phyloP scores from a whole-genome alignment of 2,113 vertebrate genomes.

The Anthoscopus minutus region DNA sequence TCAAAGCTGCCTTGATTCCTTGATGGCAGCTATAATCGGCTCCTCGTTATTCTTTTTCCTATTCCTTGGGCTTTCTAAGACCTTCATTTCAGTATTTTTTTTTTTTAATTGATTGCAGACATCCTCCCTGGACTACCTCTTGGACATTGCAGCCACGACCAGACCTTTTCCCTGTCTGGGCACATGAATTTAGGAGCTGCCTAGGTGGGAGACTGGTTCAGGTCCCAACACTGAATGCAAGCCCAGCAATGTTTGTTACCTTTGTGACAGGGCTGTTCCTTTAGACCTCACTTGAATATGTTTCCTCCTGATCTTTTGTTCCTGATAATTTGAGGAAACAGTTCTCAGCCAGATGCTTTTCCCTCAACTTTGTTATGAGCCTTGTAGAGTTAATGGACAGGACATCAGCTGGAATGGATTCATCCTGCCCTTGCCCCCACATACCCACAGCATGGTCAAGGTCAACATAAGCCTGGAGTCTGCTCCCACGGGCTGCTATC shows the following conservation, averaged over 20 bases:
- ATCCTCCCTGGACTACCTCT: background rate
- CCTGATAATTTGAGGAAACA: background rate
- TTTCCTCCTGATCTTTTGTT: background rate
- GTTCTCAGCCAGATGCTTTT: background rate
- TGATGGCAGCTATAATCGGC: background rate
- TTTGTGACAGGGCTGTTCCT: background rate
- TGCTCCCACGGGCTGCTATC: background rate
- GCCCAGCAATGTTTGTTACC: background rate
- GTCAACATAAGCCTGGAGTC: background rate
- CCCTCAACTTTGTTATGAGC: background rate
- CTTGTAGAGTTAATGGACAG: background rate
- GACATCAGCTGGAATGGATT: background rate
- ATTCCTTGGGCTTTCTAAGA: background rate
- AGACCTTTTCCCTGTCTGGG: background rate
- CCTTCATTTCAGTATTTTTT: background rate
- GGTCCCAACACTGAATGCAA: background rate
- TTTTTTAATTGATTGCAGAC: background rate
- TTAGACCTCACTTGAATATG: background rate
- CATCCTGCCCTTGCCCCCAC: background rate
- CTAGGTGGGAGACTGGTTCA: background rate
- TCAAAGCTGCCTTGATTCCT: conserved; percentile 11
- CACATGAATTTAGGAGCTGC: background rate
- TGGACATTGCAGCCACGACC: background rate
- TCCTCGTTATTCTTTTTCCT: background rate
- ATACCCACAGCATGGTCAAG: background rate